Base-by-base conservation (phyloP, 2,113 vertebrate genomes). In the Austrofundulus limnaeus region DNA sequence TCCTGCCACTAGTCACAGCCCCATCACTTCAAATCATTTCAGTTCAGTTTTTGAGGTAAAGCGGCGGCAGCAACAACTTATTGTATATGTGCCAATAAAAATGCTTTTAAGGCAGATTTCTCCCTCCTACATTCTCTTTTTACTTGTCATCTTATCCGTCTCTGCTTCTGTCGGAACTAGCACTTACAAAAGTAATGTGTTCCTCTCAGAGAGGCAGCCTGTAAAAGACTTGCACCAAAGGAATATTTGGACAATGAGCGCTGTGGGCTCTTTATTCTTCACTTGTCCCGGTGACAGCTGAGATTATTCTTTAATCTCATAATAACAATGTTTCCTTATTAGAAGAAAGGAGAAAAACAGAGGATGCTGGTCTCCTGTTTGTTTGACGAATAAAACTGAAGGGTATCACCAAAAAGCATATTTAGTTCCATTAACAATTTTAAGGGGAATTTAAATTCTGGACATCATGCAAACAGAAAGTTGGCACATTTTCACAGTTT, bases 151-250 rank as follows among this genome's bases (percentile, higher is more conserved):
- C 34, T 75, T 53, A 41, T 11, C 20, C 23, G 11, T 45, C 28
- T 52, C 31, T 47, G 31, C n/a, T 25, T 58, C 50, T 21, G 23
- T 42, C 25, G 48, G 72, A 76, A 49, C 31, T 12, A 39, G 16
- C 21, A 66, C 68, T 74, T 59, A 72, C 59, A 37, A 13, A 42
- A 46, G 25, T 71, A 67, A 60, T 48, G 54, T 12, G 46, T 53
- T 68, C 51, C 17, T 64, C 19, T 67, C 48, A 59, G 37, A 38
- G 54, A 45, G 58, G 17, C 59, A 53, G 24, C 57, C 47, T 49
- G 39, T n/a, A 42, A 34, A 45, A 28, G 31, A 42, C 46, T 28
- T 24, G 46, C 20, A 43, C 37, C 45, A 21, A 45, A 46, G 42
- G 58, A 17, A 55, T 57, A 64, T 48, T 34, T 34, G 59, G 24